Evolutionary conservation across 92 coral and sea anemone genomes (phyloP), one percentile per base, ranked within the genome.

Genomic region (Zoanthus gigantus): DNA sequence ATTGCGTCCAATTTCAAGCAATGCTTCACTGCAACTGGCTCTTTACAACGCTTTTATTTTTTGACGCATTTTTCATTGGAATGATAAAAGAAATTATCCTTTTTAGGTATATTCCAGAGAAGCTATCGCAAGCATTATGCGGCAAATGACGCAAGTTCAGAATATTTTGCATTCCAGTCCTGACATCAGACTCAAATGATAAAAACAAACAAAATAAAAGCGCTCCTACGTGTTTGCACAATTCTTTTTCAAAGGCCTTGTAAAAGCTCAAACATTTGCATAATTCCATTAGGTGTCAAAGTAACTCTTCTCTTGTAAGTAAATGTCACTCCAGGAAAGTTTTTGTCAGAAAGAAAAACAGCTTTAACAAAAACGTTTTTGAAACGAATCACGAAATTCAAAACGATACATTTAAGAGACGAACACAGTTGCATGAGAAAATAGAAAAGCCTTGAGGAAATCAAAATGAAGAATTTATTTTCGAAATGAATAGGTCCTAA

Each of bases 261-360:
- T 81, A 81, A 47, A 81, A 81, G 47, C 71, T 80, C 69, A 80
- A 80, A 80, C 85, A 80, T 80, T 81, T 81, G 85, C 85, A 81
- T 81, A 81, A 81, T 65, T 81, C 75, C 85, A 81, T 81, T 47
- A 81, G 57, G 67, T 45, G 85, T 81, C 85, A 81, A 80, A 63
- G 69, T 63, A 63, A 46, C 71, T 65, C 85, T 30, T 73, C 65
- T 47, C 58, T 17, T 80, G 57, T 80, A 66, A 66, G 46, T 67
- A 81, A 63, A 47, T 66, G 75, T 81, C 85, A 81, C 13, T 13
- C 85, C 75, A 66, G 47, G 65, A 81, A 44, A 45, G 4, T 58
- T 81, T 60, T 42, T 81, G 85, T 81, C 85, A 23, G 12, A 16
- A 72, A 50, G 56, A 50, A 50, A 50, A 50, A 50, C 12, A 50